These are phyloP conservation scores for Nasonia longicornis DNA, from an alignment of 1,140 invertebrate species.

Conservation along the genomic window DNA sequence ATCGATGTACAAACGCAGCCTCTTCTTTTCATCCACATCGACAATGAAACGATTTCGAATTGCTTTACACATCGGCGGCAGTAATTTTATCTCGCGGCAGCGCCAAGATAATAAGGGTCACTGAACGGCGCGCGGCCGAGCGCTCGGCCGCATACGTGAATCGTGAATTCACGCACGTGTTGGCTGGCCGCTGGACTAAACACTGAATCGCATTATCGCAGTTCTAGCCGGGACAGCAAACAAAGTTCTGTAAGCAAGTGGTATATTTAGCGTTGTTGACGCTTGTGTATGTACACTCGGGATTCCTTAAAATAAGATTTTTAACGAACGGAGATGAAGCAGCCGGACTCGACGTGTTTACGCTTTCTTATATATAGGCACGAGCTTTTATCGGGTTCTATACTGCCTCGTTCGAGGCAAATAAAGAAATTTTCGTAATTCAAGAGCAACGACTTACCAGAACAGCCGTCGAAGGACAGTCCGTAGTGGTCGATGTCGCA, in stretches of 20 bases:
- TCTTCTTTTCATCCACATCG: no score
- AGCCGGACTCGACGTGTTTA: background rate
- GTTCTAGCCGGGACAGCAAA: background rate
- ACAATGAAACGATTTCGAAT: no score
- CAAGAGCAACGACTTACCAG: slow-evolving; percentile 72
- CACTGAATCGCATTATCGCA: background rate
- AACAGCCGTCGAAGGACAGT: slow-evolving; percentile 79
- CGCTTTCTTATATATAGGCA: background rate
- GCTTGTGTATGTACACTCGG: background rate
- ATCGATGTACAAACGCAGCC: no score
- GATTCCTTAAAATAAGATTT: background rate
- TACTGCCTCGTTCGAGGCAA: background rate
- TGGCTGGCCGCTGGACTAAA: background rate
- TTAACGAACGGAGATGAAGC: background rate
- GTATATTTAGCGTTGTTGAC: background rate
- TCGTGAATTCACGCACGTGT: slow-evolving; percentile 13
- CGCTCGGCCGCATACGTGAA: background rate
- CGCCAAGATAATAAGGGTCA: background rate
- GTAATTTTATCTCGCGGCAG: no score
- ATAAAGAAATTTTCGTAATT: no score
- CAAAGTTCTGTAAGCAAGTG: slow-evolving; percentile 7
- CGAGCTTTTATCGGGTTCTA: no score
- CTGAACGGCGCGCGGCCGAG: background rate
- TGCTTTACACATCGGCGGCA: no score
- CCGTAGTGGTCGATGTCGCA: slow-evolving; percentile 84